These are phyloP conservation scores for Dendropsophus ebraccatus DNA, from an alignment of 2,113 vertebrate species.

Conservation along the genomic window DNA sequence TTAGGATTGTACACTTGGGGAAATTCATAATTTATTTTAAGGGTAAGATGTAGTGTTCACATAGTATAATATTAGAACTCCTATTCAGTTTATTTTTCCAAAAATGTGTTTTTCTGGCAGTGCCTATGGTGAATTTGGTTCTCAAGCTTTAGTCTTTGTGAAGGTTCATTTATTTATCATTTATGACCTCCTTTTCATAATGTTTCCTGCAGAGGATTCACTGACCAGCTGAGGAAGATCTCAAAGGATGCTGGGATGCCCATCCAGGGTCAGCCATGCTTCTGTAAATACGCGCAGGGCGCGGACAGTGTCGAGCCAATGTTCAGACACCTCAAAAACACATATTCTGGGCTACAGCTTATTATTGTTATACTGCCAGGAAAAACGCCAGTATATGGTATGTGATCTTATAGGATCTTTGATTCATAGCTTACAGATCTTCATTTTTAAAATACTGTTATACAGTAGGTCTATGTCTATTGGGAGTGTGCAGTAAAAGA, in stretches of 20 bases:
- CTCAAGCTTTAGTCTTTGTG: not conserved
- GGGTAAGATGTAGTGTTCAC: not conserved
- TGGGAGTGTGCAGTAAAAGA: too few species aligned
- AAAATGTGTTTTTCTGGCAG: not conserved
- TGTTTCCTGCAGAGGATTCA: slow-evolving; percentile 83
- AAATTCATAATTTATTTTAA: not conserved
- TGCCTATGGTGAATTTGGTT: not conserved
- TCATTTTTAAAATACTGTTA: too few species aligned
- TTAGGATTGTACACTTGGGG: not conserved
- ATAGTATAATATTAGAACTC: too few species aligned
- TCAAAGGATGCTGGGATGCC: slow-evolving; percentile 97
- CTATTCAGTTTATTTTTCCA: not conserved
- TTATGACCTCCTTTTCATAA: too few species aligned
- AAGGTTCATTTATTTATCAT: not conserved
- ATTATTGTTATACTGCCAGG: slow-evolving; percentile 98
- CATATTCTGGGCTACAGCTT: slow-evolving; percentile 95
- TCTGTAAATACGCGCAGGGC: slow-evolving; percentile 97
- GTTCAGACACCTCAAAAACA: slow-evolving; percentile 99
- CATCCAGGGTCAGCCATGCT: slow-evolving; percentile 96
- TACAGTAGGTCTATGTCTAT: too few species aligned
- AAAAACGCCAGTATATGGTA: slow-evolving; percentile 94
- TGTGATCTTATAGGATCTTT: slow-evolving; percentile 46
- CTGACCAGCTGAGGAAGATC: slow-evolving; percentile 95
- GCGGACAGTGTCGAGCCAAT: slow-evolving; percentile 98
- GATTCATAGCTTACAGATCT: too few species aligned